These are phyloP conservation scores for Bufo gargarizans DNA, from an alignment of 2,113 vertebrate species.

Conservation along the genomic window DNA sequence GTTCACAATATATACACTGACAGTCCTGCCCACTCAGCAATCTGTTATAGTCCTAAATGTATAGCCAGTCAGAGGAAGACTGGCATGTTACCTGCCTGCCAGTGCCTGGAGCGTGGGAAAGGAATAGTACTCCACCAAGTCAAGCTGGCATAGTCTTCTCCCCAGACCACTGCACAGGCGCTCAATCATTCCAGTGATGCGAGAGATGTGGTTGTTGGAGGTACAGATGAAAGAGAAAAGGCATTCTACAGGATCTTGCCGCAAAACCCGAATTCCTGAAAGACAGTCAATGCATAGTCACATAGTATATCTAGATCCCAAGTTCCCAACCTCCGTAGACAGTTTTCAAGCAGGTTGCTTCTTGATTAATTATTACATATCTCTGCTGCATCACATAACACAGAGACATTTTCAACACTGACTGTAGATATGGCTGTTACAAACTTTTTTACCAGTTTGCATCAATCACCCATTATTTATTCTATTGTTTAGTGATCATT, in stretches of 20 bases:
- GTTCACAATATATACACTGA: not conserved
- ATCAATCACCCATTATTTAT: too few species aligned
- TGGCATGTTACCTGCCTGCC: constrained; percentile 73
- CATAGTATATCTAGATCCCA: not conserved
- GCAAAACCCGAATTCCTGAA: constrained; percentile 87
- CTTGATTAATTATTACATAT: too few species aligned
- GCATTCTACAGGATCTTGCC: constrained; percentile 89
- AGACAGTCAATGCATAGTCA: not conserved
- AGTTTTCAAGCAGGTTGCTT: too few species aligned
- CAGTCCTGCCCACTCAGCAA: not conserved
- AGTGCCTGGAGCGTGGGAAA: constrained; percentile 83
- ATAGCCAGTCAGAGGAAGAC: not conserved
- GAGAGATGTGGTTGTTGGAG: constrained; percentile 93
- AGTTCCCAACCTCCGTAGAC: too few species aligned
- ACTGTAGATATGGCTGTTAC: too few species aligned
- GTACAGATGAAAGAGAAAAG: constrained; percentile 96
- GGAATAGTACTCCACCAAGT: constrained; percentile 75
- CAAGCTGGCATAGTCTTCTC: constrained; percentile 76
- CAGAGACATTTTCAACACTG: too few species aligned
- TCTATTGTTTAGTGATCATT: too few species aligned
- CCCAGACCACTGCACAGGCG: constrained; percentile 84
- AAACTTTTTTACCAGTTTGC: too few species aligned
- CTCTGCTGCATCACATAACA: too few species aligned
- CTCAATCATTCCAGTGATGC: constrained; percentile 92
- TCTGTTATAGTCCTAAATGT: not conserved